Percentiles rank a stretch among this genome's conserved stretches.
Evolutionary conservation across 1,140 invertebrate species (phyloP).

Genomic region (Drosophila kurseongensis): DNA sequence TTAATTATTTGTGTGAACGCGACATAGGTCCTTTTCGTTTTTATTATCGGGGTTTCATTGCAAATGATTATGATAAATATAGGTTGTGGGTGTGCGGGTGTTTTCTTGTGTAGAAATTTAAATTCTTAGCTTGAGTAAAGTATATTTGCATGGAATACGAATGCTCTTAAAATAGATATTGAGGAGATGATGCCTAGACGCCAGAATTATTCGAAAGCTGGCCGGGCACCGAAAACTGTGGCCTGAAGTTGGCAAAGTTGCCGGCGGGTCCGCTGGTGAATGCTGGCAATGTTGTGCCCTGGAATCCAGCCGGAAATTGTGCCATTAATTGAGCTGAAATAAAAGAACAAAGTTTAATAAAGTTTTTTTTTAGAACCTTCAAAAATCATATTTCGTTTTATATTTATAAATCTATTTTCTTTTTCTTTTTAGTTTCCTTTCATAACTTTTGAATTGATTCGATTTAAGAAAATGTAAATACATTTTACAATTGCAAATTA

Average conservation of each 20-base stretch:
- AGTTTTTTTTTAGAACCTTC: no score
- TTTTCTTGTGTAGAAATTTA: slow-evolving; percentile 36
- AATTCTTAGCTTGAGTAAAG: slow-evolving; percentile 75
- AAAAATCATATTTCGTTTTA: no score
- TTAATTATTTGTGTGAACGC: slow-evolving; percentile 55
- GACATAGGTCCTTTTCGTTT: slow-evolving; percentile 9
- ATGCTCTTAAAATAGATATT: slow-evolving; percentile 59
- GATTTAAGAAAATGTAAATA: no score
- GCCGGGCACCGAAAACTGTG: slow-evolving; percentile 95
- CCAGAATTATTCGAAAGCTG: slow-evolving; percentile 85
- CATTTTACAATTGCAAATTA: no score
- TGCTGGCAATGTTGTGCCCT: slow-evolving; percentile 88
- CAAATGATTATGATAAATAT: slow-evolving; percentile 78
- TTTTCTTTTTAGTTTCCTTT: no score
- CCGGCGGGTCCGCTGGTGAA: slow-evolving; percentile 90
- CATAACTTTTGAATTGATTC: no score
- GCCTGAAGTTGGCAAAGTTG: slow-evolving; percentile 94
- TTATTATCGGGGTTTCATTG: slow-evolving; percentile 59
- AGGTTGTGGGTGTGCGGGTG: slow-evolving; percentile 26
- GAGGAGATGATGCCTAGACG: slow-evolving; percentile 41
- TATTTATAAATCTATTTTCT: no score
- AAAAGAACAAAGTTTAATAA: slow-evolving; percentile 33
- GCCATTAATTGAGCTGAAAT: slow-evolving; percentile 88
- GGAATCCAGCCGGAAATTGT: slow-evolving; percentile 92
- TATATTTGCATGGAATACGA: slow-evolving; percentile 75